phyloP scores from a whole-genome alignment of 2,797 vertebrate genomes.

The Ficedula albicollis region DNA sequence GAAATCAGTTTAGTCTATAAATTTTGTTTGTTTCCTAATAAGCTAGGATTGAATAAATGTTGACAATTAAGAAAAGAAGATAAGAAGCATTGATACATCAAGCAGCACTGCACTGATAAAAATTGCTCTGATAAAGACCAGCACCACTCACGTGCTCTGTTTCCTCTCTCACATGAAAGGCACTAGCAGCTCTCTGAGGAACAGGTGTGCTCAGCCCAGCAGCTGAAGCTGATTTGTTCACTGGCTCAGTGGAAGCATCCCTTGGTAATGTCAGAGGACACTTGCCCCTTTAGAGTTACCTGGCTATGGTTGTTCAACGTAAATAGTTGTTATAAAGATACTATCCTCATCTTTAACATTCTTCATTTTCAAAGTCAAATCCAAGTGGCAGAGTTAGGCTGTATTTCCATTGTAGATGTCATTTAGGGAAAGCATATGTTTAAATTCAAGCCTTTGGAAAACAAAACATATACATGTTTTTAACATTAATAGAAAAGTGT shows the following conservation, averaged over 20 bases:
- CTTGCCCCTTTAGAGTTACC: neutral
- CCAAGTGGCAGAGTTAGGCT: neutral
- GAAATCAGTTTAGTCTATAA: neutral
- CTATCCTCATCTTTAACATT: neutral
- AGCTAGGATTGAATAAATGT: neutral
- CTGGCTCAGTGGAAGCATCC: neutral
- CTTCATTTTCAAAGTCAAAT: neutral
- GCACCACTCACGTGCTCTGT: rapidly evolving
- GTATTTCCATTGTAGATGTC: neutral
- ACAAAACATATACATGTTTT: neutral
- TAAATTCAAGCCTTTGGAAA: neutral
- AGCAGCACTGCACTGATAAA: neutral
- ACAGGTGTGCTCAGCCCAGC: neutral
- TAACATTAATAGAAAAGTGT: neutral
- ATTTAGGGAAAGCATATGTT: neutral
- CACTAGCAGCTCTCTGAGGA: neutral
- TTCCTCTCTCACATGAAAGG: neutral
- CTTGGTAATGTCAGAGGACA: neutral
- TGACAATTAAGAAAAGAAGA: neutral
- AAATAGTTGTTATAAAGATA: neutral
- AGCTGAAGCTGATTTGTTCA: neutral
- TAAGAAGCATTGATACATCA: neutral
- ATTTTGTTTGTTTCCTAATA: neutral
- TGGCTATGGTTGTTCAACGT: neutral
- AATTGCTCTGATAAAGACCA: neutral